Percentiles rank a stretch among this genome's conserved stretches.
Evolutionary conservation across 2,113 vertebrate genomes (phyloP).

Genomic region (Numenius arquata): DNA sequence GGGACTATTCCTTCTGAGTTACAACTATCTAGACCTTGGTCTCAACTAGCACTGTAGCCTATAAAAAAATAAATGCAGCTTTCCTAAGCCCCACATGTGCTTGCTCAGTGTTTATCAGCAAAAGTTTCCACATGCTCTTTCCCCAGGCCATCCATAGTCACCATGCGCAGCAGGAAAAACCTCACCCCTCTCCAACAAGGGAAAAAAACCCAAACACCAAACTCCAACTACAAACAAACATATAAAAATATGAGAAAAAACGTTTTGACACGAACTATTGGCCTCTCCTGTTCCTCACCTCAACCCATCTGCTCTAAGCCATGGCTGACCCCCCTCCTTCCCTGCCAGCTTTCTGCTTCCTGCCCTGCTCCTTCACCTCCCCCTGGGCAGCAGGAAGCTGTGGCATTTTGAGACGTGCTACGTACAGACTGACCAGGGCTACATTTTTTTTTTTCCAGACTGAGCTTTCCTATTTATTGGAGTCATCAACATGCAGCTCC

Average conservation of each 20-base stretch:
- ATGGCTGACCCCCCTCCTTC: background rate
- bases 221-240: too few relatives aligned
- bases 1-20: background rate
- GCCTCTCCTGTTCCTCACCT: background rate
- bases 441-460: background rate
- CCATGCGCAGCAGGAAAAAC: background rate
- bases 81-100: background rate
- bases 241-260: background rate
- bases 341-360: background rate
- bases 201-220: too few relatives aligned
- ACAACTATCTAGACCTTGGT: background rate
- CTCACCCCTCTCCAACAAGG: background rate
- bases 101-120: background rate
- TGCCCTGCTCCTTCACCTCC: background rate
- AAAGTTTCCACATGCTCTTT: accelerated
- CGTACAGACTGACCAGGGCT: background rate
- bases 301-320: background rate
- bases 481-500: background rate
- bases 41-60: background rate
- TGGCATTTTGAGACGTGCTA: background rate
- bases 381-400: background rate
- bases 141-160: background rate
- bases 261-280: background rate
- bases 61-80: background rate
- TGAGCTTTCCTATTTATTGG: background rate